Base-by-base conservation (phyloP, 2,888 invertebrate species). In the Sinelater perroti region DNA sequence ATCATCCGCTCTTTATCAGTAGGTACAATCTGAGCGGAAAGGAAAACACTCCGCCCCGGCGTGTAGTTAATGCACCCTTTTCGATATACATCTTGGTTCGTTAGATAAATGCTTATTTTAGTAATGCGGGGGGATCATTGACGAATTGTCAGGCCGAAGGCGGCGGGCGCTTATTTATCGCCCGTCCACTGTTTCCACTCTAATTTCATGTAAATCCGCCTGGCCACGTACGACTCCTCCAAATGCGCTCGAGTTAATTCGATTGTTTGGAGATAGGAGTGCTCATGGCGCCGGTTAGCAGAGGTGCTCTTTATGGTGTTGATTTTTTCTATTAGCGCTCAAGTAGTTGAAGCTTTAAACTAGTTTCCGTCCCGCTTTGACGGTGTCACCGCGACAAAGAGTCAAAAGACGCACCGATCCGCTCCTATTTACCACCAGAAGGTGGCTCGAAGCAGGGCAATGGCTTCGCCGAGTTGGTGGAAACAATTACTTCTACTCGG, bases 101-200 rank as follows among this genome's bases (percentile, higher is more conserved):
- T 67, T 66, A 67, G 62, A 66, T 63, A 67, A 67, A 67, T 64
- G 65, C 62, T 62, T 60, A 62, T 67, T 66, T 62, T 55, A 55
- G 57, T 62, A 62, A 62, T 56, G 62, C 47, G 36, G 40, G 56
- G 57, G 64, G 64, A 63, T 62, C 64, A 60, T 53, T 66, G 66
- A 62, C 58, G 62, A 63, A 63, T 63, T 60, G 62, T 60, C 60
- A 56, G 60, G 60, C 53, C 56, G 42, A 50, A 59, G 59, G 53
- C 52, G 63, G 56, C 53, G 47, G 52, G 51, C 45, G 31, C 40
- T 60, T 60, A 56, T 60, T 60, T 60, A 56, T 60, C 40, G 42
- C 35, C 24, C 18, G 26, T 46, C 45, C 44, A 21, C 38, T 24
- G 42, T 59, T 53, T 59, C 57, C 38, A 57, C 24, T 57, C 31